phyloP scores from a whole-genome alignment of 2,888 invertebrate species.

The Cantharis nigra region DNA sequence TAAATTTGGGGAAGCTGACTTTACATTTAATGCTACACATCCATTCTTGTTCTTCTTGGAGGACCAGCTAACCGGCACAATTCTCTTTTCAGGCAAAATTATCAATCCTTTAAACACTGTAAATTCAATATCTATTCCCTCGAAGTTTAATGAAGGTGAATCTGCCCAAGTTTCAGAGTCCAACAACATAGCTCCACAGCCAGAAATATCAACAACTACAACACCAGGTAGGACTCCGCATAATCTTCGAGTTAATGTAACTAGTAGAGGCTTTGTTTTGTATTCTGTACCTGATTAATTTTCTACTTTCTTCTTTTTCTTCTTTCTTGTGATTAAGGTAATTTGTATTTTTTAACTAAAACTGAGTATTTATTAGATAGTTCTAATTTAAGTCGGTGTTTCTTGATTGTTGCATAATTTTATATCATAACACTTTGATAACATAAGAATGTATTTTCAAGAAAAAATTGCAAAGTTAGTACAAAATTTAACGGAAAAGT shows the following conservation, averaged over 20 bases:
- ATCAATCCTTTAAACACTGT: slow-evolving; percentile 62
- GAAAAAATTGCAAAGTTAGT: neutral
- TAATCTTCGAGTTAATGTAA: neutral
- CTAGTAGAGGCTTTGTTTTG: neutral
- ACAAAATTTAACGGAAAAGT: neutral
- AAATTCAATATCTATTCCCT: neutral
- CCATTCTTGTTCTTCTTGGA: slow-evolving; percentile 83
- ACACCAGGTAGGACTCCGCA: neutral
- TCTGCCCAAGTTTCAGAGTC: neutral
- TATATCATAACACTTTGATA: neutral
- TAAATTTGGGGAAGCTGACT: slow-evolving; percentile 68
- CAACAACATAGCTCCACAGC: neutral
- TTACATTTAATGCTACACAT: slow-evolving; percentile 70
- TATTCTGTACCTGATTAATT: neutral
- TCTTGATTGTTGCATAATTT: no score
- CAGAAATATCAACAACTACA: neutral
- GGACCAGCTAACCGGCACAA: slow-evolving; percentile 72
- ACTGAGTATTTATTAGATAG: neutral
- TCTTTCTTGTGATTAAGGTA: neutral
- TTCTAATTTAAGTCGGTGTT: neutral
- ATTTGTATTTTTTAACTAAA: neutral
- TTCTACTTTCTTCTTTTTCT: neutral
- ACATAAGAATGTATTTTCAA: neutral
- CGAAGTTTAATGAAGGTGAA: slow-evolving; percentile 10
- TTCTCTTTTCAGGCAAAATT: slow-evolving; percentile 76